A percentile compares a stretch with the other conserved stretches of the same genome.
phyloP scores from a whole-genome alignment of 2,888 invertebrate species.

The Andrena hattorfiana region DNA sequence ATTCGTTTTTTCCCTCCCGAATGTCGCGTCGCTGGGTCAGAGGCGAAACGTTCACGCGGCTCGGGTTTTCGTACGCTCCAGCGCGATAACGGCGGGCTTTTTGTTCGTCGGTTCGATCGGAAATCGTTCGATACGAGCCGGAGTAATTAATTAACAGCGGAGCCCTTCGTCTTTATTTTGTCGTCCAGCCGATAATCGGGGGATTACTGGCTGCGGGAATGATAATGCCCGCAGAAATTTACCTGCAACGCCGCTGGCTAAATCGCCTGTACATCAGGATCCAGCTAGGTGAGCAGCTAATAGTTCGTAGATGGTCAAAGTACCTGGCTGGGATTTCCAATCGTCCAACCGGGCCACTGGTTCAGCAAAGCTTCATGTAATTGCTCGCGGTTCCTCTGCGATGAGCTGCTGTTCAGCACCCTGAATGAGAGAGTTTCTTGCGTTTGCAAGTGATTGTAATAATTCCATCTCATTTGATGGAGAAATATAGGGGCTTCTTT shows the following conservation, averaged over 20 bases:
- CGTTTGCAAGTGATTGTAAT: no score
- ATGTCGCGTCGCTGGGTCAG: not conserved
- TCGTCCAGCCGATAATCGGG: constrained; percentile 49
- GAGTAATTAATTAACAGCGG: constrained; percentile 27
- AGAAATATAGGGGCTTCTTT: no score
- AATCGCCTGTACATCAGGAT: constrained; percentile 60
- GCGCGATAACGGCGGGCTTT: constrained; percentile 12
- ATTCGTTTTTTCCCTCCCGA: not conserved
- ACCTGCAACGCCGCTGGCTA: constrained; percentile 45
- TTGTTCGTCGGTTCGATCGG: constrained; percentile 19
- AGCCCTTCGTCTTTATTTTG: constrained; percentile 23
- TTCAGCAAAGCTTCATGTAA: constrained; percentile 48
- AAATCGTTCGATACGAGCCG: constrained; percentile 19
- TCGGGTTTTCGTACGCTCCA: constrained; percentile 3
- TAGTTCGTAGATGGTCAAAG: constrained; percentile 59
- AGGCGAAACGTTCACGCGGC: not conserved
- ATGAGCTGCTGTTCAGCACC: constrained; percentile 18
- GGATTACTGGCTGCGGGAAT: constrained; percentile 31
- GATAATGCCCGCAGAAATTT: constrained; percentile 50
- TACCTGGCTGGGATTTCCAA: constrained; percentile 56
- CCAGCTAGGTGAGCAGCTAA: constrained; percentile 64
- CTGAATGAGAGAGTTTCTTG: no score
- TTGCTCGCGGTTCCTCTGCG: constrained; percentile 39
- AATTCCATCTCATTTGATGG: no score
- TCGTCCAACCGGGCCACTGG: constrained; percentile 29